These are phyloP conservation scores for Schlechtendalia chinensis DNA, from an alignment of 1,140 invertebrate species.

Conservation along the genomic window DNA sequence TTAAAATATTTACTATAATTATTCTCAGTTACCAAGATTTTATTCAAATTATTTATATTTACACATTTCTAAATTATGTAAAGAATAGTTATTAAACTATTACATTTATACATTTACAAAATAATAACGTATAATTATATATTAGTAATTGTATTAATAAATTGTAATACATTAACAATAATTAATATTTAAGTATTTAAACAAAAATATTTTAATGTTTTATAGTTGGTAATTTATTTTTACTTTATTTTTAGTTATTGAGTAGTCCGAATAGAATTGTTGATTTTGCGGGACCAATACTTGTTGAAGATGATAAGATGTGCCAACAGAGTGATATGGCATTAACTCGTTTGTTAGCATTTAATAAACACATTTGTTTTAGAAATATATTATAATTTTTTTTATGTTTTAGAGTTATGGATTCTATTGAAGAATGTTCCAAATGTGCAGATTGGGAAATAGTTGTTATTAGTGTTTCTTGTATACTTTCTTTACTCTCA, in stretches of 20 bases:
- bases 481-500: constrained; percentile 77
- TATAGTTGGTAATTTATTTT: background rate
- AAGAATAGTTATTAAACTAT: no score
- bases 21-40: background rate
- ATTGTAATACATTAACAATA: no score
- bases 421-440: constrained; percentile 84
- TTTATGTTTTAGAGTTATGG: constrained; percentile 71
- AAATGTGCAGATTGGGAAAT: constrained; percentile 68
- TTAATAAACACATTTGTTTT: background rate
- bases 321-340: constrained; percentile 83
- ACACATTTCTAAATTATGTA: no score
- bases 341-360: constrained; percentile 78
- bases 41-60: background rate
- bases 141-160: no score
- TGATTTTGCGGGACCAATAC: constrained; percentile 68
- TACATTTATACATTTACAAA: no score
- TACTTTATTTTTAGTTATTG: constrained; percentile 59
- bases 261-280: constrained; percentile 70
- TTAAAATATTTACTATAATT: background rate
- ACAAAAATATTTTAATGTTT: no score
- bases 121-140: no score
- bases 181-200: no score
- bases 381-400: constrained; percentile 18
- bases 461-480: constrained; percentile 76
- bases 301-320: constrained; percentile 71